phyloP scores from a whole-genome alignment of 2,888 invertebrate species.

The Unio pictorum region DNA sequence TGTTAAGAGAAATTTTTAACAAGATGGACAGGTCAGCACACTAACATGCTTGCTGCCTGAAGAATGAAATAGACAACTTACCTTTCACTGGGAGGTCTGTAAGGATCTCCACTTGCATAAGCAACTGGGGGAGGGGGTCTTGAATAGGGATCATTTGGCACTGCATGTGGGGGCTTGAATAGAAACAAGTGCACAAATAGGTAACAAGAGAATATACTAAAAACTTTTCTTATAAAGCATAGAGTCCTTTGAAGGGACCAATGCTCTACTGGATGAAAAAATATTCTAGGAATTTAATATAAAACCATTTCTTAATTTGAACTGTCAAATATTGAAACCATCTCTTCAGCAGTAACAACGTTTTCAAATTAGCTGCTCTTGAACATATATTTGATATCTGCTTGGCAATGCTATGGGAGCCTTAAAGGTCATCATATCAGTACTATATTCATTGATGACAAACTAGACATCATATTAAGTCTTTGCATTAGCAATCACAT shows the following conservation, averaged over 20 bases:
- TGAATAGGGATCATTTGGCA: constrained; percentile 44
- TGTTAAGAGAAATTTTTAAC: too few species aligned
- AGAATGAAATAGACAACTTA: constrained; percentile 11
- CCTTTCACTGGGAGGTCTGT: constrained; percentile 56
- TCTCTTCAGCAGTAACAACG: too few species aligned
- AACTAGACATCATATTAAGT: background rate
- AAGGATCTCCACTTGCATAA: constrained; percentile 48
- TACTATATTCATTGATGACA: too few species aligned
- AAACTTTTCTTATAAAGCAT: background rate
- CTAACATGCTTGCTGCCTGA: too few species aligned
- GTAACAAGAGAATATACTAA: background rate
- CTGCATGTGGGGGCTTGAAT: constrained; percentile 23
- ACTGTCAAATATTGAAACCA: too few species aligned
- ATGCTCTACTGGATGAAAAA: background rate
- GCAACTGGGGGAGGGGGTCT: constrained; percentile 62
- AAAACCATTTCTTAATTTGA: too few species aligned
- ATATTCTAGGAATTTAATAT: too few species aligned
- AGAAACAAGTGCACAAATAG: background rate
- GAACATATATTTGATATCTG: background rate
- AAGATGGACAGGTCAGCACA: too few species aligned
- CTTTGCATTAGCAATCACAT: too few species aligned
- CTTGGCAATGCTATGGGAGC: too few species aligned
- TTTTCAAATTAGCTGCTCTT: too few species aligned
- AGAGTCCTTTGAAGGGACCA: background rate
- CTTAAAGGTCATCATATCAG: background rate